A percentile compares a stretch with the other conserved stretches of the same genome.
These are phyloP conservation scores for Ophiothrix spiculata DNA, from an alignment of 35 echinoderm and acorn worm species.

Conservation along the genomic window DNA sequence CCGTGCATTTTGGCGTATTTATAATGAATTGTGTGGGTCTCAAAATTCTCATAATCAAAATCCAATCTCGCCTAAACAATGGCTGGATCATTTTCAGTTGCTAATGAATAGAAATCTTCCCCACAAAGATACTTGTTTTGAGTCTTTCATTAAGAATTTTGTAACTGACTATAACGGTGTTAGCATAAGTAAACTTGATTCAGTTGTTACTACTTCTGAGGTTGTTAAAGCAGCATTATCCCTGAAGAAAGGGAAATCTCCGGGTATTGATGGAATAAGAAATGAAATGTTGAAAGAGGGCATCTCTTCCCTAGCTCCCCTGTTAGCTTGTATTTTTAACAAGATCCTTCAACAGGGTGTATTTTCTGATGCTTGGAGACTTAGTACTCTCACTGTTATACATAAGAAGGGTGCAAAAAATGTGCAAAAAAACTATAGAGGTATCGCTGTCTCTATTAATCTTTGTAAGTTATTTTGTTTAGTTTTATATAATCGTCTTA, in stretches of 20 bases:
- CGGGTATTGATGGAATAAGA: neutral
- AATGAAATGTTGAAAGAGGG: slow-evolving; percentile 3
- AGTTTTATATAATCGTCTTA: neutral
- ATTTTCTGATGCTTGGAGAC: neutral
- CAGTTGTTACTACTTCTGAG: neutral
- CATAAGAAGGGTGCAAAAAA: neutral
- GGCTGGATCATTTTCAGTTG: neutral
- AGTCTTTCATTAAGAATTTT: neutral
- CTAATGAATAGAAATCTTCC: neutral
- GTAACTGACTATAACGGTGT: neutral
- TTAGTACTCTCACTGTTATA: neutral
- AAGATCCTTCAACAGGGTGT: neutral
- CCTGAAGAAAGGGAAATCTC: neutral
- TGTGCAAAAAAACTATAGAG: neutral
- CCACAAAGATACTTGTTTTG: neutral
- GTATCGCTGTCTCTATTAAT: no score
- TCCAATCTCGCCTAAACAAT: neutral
- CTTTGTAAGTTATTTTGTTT: neutral
- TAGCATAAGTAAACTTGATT: neutral
- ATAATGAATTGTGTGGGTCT: neutral
- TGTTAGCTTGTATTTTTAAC: neutral
- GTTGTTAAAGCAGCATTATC: neutral
- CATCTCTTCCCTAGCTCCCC: neutral
- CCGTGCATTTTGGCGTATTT: neutral
- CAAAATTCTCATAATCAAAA: neutral